A percentile compares a stretch with the other conserved stretches of the same genome.
These are phyloP conservation scores for Nycteola revayana DNA, from an alignment of 2,888 invertebrate genomes.

Conservation along the genomic window DNA sequence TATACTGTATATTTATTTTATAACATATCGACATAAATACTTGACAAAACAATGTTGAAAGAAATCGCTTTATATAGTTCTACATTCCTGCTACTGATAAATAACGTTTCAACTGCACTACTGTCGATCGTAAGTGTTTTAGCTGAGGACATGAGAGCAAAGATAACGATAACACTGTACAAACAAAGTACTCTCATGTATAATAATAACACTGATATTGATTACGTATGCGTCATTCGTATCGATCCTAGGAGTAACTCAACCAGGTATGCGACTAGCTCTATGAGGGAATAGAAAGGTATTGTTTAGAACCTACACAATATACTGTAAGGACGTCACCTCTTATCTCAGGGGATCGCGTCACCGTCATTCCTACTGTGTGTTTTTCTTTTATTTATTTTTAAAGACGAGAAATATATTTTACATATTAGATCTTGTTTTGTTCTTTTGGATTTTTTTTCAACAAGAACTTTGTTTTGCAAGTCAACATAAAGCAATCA, in stretches of 20 bases:
- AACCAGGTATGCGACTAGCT: conserved; percentile 39
- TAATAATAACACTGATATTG: conserved; percentile 11
- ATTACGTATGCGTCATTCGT: conserved; percentile 47
- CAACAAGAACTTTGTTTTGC: too few species aligned
- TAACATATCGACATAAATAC: too few species aligned
- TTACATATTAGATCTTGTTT: too few species aligned
- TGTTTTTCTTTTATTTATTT: too few species aligned
- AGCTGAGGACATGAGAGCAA: conserved; percentile 1
- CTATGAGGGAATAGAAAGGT: conserved; percentile 51
- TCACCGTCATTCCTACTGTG: neutral
- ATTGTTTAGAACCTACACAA: conserved; percentile 55
- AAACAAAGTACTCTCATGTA: conserved; percentile 10
- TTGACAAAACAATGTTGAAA: too few species aligned
- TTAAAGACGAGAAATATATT: too few species aligned
- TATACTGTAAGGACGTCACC: conserved; percentile 43
- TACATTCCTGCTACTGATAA: too few species aligned
- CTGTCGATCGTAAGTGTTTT: conserved; percentile 6
- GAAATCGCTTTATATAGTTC: too few species aligned
- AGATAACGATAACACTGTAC: conserved; percentile 10
- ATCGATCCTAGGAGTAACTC: conserved; percentile 46
- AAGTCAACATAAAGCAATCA: too few species aligned
- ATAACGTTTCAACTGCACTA: conserved; percentile 2
- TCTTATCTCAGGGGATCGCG: conserved; percentile 41
- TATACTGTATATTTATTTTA: too few species aligned
- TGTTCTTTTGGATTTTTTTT: too few species aligned